Evolutionary conservation across 2,888 invertebrate species (phyloP).

Genomic region (Pammene fasciana): DNA sequence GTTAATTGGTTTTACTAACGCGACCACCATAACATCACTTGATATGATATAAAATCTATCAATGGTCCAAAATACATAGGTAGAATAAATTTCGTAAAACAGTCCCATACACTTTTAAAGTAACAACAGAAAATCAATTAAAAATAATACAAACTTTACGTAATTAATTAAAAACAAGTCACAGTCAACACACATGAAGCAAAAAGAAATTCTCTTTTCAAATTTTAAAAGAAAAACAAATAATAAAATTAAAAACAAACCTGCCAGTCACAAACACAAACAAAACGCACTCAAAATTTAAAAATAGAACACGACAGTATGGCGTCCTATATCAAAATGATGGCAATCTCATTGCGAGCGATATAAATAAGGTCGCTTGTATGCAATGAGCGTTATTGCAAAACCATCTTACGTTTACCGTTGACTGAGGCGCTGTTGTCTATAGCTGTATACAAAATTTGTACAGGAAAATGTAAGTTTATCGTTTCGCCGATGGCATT

Average conservation of each 20-base stretch:
- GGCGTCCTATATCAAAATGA: constrained; percentile 18
- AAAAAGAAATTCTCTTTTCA: not conserved
- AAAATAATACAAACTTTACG: no score
- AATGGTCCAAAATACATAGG: no score
- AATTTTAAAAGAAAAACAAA: not conserved
- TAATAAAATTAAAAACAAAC: not conserved
- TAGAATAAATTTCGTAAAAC: no score
- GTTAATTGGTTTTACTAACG: no score
- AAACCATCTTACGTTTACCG: constrained; percentile 11
- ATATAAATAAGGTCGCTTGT: constrained; percentile 21
- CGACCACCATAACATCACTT: no score
- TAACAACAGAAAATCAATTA: no score
- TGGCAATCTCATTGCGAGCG: constrained; percentile 2
- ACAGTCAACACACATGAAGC: not conserved
- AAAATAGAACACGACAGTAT: constrained; percentile 2
- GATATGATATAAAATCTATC: no score
- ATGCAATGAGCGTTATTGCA: constrained; percentile 13
- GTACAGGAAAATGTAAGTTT: not conserved
- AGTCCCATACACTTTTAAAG: no score
- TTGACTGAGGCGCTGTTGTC: not conserved
- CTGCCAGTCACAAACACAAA: constrained; percentile 13
- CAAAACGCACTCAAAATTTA: constrained; percentile 1
- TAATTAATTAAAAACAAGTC: not conserved
- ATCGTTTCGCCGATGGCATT: not conserved
- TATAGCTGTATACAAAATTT: not conserved